Evolutionary conservation across 2,797 vertebrate species (phyloP).

Genomic region (Garrulus glandarius): DNA sequence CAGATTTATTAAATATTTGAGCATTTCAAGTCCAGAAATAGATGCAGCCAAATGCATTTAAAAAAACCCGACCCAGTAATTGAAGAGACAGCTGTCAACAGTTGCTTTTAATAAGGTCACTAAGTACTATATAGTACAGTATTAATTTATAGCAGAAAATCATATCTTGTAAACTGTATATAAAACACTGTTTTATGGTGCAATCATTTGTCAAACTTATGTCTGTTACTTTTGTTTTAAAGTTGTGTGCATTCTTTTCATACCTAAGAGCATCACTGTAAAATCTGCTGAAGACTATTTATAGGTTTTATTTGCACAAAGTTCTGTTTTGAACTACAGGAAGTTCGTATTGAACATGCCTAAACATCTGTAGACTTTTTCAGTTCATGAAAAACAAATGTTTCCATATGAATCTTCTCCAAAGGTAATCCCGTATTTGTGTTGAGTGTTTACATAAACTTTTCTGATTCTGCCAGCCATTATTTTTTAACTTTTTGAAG

Average conservation of each 20-base stretch:
- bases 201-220: conserved; percentile 76
- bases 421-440: conserved; percentile 67
- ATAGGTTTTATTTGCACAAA: conserved; percentile 78
- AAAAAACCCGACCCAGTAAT: conserved; percentile 28
- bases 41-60: conserved; percentile 8
- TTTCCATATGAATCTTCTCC: conserved; percentile 68
- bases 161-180: conserved; percentile 80
- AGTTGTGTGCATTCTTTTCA: conserved; percentile 69
- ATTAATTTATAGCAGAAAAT: conserved; percentile 72
- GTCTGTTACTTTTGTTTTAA: conserved; percentile 75
- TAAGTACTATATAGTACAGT: conserved; percentile 59
- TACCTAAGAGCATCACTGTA: conserved; percentile 76
- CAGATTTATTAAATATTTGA: conserved; percentile 41
- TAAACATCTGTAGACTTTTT: conserved; percentile 64
- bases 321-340: conserved; percentile 64
- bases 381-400: conserved; percentile 63
- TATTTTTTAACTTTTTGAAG: conserved; percentile 61
- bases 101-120: conserved; percentile 70
- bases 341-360: conserved; percentile 68
- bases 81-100: conserved; percentile 67
- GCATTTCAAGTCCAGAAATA: conserved; percentile 53
- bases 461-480: conserved; percentile 55
- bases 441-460: conserved; percentile 67
- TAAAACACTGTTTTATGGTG: conserved; percentile 80
- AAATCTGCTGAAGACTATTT: conserved; percentile 78